phyloP scores from a whole-genome alignment of 2,113 vertebrate species.

The Puma concolor region DNA sequence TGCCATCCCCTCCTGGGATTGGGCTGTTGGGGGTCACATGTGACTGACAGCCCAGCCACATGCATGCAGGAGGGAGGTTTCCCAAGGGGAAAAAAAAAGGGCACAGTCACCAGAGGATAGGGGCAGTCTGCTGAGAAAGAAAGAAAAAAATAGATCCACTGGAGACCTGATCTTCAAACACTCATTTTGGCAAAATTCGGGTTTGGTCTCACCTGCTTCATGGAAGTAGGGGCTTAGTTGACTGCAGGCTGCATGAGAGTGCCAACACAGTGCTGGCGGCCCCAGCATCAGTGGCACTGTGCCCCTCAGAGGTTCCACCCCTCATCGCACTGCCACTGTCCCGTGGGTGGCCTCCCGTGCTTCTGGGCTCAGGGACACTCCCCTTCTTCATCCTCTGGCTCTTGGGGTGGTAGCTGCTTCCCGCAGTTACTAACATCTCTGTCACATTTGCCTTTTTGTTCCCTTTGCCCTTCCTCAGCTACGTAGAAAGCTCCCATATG shows the following conservation, averaged over 20 bases:
- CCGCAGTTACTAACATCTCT: background rate
- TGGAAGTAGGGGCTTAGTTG: background rate
- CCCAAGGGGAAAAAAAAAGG: background rate
- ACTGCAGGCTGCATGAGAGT: background rate
- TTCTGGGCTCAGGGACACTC: background rate
- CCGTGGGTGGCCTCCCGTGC: background rate
- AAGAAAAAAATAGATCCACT: background rate
- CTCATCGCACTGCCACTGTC: rapidly evolving
- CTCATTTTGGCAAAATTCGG: background rate
- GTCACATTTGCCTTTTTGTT: background rate
- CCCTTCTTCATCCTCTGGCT: background rate
- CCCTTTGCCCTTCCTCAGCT: background rate
- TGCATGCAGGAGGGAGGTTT: background rate
- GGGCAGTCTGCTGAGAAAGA: background rate
- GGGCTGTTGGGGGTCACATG: background rate
- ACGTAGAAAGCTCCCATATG: background rate
- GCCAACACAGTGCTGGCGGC: rapidly evolving
- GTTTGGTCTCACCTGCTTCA: background rate
- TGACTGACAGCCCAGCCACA: background rate
- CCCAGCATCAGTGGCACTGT: too few species aligned
- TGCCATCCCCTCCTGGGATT: background rate
- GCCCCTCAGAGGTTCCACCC: background rate
- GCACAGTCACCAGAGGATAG: background rate
- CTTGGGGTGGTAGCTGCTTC: background rate
- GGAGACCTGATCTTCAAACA: background rate